These are phyloP conservation scores for Spisula subtruncata DNA, from an alignment of 2,888 invertebrate genomes.

Conservation along the genomic window DNA sequence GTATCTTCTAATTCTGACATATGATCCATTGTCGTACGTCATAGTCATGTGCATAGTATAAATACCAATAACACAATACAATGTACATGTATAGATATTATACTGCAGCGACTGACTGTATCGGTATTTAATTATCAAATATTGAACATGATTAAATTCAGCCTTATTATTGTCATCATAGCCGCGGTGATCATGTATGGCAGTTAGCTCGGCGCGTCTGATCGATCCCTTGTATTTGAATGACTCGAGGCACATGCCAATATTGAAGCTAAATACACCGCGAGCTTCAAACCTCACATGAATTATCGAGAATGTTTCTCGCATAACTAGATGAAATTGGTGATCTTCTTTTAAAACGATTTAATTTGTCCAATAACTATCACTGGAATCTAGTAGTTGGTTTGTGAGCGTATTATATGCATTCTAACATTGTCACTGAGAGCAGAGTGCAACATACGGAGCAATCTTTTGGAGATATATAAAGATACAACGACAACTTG, in stretches of 20 bases:
- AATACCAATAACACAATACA: no score
- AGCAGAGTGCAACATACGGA: neutral
- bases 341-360: slow-evolving; percentile 28
- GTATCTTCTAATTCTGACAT: no score
- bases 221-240: neutral
- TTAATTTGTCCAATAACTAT: slow-evolving; percentile 26
- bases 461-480: neutral
- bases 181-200: neutral
- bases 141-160: neutral
- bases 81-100: no score
- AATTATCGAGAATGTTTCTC: slow-evolving; percentile 25
- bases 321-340: slow-evolving; percentile 24
- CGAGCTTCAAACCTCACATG: neutral
- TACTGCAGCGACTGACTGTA: neutral
- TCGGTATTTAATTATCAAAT: neutral
- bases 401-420: slow-evolving; percentile 5
- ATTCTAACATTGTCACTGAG: neutral
- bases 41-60: no score
- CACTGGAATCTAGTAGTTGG: neutral
- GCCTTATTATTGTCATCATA: neutral
- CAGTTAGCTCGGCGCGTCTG: neutral
- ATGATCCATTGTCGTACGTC: no score
- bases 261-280: neutral
- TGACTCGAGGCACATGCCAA: neutral
- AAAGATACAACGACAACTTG: neutral